Evolutionary conservation across 2,888 invertebrate species (phyloP).

Genomic region (Euphydryas editha): DNA sequence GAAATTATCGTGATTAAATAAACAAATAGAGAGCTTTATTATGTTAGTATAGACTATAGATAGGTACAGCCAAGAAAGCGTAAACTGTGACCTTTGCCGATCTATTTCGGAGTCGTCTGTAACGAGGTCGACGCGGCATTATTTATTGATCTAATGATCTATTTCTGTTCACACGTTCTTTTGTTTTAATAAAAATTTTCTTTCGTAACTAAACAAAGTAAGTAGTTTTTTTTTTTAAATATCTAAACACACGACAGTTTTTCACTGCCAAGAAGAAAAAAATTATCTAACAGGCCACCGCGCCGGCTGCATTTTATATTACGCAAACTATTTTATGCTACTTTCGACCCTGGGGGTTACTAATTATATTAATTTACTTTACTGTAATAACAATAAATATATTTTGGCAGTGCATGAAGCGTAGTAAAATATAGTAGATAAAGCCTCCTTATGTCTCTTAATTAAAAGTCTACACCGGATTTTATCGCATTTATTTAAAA

Average conservation of each 20-base stretch:
- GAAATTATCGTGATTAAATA: no score
- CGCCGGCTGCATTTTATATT: no score
- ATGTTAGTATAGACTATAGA: constrained; percentile 16
- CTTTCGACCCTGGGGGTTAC: no score
- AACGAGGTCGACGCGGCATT: constrained; percentile 29
- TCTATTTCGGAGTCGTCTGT: constrained; percentile 18
- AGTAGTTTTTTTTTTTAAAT: not conserved
- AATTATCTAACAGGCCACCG: not conserved
- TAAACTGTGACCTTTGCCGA: constrained; percentile 21
- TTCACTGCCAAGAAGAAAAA: not conserved
- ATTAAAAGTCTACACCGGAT: no score
- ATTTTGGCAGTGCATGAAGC: no score
- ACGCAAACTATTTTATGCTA: no score
- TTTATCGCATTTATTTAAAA: no score
- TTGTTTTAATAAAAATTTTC: constrained; percentile 13
- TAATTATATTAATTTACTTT: no score
- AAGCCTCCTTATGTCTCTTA: no score
- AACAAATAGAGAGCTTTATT: no score
- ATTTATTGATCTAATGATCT: constrained; percentile 33
- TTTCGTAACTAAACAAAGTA: not conserved
- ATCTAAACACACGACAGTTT: not conserved
- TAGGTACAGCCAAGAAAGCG: constrained; percentile 14
- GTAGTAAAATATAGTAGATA: no score
- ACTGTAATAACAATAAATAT: no score
- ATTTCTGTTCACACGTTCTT: constrained; percentile 30